Evolutionary conservation across 1,140 invertebrate species (phyloP).

Genomic region (Acyrthosiphon pisum): DNA sequence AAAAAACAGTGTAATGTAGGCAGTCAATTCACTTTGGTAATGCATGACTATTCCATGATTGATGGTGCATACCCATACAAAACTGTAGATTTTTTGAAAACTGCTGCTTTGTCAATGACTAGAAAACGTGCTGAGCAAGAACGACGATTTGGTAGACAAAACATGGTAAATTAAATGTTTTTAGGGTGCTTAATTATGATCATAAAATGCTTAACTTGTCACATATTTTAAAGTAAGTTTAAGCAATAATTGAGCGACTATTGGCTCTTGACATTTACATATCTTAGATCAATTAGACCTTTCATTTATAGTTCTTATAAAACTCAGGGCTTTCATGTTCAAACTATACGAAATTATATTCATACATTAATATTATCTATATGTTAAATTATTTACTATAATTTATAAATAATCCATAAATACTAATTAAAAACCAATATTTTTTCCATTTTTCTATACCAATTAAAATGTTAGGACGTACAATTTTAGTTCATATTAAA

Average conservation of each 20-base stretch:
- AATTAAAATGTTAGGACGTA: background rate
- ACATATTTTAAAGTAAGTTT: slow-evolving; percentile 33
- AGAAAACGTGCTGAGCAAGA: slow-evolving; percentile 77
- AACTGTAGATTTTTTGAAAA: slow-evolving; percentile 90
- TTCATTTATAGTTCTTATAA: background rate
- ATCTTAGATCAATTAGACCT: slow-evolving; percentile 49
- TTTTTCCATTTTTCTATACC: background rate
- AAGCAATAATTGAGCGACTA: background rate
- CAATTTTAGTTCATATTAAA: slow-evolving; percentile 14
- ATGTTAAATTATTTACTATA: slow-evolving; percentile 3
- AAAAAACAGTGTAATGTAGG: slow-evolving; percentile 49
- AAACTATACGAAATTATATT: slow-evolving; percentile 30
- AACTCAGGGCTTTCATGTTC: slow-evolving; percentile 19
- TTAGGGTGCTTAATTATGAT: slow-evolving; percentile 42
- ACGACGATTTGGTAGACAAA: slow-evolving; percentile 62
- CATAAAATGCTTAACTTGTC: slow-evolving; percentile 21
- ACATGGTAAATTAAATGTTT: slow-evolving; percentile 48
- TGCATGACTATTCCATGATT: slow-evolving; percentile 51
- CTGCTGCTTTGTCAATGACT: slow-evolving; percentile 88
- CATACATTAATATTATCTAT: background rate
- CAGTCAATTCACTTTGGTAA: slow-evolving; percentile 52
- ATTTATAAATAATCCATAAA: background rate
- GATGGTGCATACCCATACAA: slow-evolving; percentile 76
- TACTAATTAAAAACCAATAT: slow-evolving; percentile 11
- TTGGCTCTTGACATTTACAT: slow-evolving; percentile 21